A percentile compares a stretch with the other conserved stretches of the same genome.
These are phyloP conservation scores for Rhabdomys pumilio DNA, from an alignment of 2,797 vertebrate species.

Conservation along the genomic window DNA sequence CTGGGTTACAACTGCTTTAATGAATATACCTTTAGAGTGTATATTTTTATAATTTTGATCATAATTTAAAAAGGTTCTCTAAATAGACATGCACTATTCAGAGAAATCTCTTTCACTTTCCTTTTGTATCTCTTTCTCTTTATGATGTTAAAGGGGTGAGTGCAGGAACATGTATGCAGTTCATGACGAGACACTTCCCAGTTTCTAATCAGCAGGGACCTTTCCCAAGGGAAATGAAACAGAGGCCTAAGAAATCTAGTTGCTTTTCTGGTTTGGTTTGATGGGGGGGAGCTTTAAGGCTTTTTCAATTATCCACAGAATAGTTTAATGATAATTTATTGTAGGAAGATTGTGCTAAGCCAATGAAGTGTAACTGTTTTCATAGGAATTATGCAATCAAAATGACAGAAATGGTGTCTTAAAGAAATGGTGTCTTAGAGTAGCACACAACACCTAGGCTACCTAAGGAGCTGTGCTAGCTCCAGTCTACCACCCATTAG, in stretches of 20 bases:
- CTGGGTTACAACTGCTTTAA: constrained; percentile 5
- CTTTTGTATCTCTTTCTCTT: constrained; percentile 35
- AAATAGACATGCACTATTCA: constrained; percentile 22
- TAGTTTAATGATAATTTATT: constrained; percentile 68
- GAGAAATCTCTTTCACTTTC: constrained; percentile 42
- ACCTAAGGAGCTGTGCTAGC: neutral
- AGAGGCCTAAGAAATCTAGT: constrained; percentile 32
- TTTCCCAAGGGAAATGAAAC: constrained; percentile 44
- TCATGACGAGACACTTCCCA: neutral
- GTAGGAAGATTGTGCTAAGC: neutral
- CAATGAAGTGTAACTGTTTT: constrained; percentile 55
- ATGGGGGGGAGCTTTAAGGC: neutral
- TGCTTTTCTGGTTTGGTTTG: neutral
- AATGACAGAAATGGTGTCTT: constrained; percentile 48
- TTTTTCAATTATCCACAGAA: constrained; percentile 53
- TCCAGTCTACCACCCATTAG: neutral
- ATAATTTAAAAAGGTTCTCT: constrained; percentile 27
- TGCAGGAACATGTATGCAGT: neutral
- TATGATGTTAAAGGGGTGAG: neutral
- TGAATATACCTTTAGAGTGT: constrained; percentile 24
- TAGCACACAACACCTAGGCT: constrained; percentile 25
- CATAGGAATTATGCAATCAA: constrained; percentile 23
- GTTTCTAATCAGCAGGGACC: constrained; percentile 6
- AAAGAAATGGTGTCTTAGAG: constrained; percentile 57
- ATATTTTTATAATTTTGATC: constrained; percentile 66